Evolutionary conservation across 2,888 invertebrate species (phyloP), one percentile per base, ranked within the genome.

Genomic region (Megastigmus dorsalis): DNA sequence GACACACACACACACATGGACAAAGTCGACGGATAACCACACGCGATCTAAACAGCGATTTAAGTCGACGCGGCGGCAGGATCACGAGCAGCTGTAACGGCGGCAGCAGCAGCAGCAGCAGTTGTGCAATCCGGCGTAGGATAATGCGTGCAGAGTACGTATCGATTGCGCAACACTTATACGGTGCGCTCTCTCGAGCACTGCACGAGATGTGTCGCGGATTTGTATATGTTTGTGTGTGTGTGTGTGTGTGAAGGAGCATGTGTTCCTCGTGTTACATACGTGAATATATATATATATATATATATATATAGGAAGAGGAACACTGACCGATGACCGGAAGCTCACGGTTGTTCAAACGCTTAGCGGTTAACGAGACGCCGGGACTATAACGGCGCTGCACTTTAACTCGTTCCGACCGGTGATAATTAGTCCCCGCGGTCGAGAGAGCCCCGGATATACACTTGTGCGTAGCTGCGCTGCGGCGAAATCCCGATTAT

Each of bases 361-460:
- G 48, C 48, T 68, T 59, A 50, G 18, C 50, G 43, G 36, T 18
- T 28, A 30, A 54, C 15, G 54, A 50, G 36, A 23, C 6, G 1
- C 10, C n/a, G n/a, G n/a, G n/a, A n/a, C n/a, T n/a, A n/a, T n/a
- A n/a, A n/a, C n/a, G n/a, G n/a, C n/a, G 20, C 3, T 18, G 13
- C 43, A 4, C 5, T 7, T 23, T 4, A 23, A 10, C 38, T 20
- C 38, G 41, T 2, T 55, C 9, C 13, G 28, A 20, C 30, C n/a
- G 28, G 41, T 55, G 55, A 54, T 41, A 66, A 66, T 66, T 66
- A 38, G 62, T 26, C 26, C n/a, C n/a, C n/a, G n/a, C n/a, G n/a
- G n/a, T n/a, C n/a, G n/a, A n/a, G n/a, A n/a, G n/a, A n/a, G n/a
- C n/a, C n/a, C n/a, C n/a, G n/a, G n/a, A n/a, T n/a, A n/a, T n/a